Percentiles rank a stretch among this genome's conserved stretches.
Conservation (phyloP, 2,113 vertebrate genomes). For the Channa argus region DNA sequence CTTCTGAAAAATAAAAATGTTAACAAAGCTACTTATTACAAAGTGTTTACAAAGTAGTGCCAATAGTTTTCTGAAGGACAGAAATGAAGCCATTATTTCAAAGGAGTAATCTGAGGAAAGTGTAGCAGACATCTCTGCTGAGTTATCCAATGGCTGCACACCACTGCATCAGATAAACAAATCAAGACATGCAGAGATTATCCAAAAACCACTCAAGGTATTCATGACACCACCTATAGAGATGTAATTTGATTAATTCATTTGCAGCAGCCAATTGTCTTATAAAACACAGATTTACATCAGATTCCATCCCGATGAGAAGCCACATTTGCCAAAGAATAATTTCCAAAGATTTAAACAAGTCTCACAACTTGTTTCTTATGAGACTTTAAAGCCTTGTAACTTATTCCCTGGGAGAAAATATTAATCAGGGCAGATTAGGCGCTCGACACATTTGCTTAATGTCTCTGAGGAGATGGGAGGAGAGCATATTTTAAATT, state of each 20-base stretch:
- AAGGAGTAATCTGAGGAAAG: too few species aligned
- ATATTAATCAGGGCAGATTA: conserved; percentile 80
- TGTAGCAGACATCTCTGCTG: too few species aligned
- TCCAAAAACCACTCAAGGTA: conserved; percentile 41
- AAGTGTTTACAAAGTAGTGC: too few species aligned
- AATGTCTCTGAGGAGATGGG: conserved; percentile 53
- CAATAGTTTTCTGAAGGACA: too few species aligned
- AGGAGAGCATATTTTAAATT: conserved; percentile 56
- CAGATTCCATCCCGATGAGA: conserved; percentile 34
- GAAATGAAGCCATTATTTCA: too few species aligned
- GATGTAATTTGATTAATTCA: conserved; percentile 34
- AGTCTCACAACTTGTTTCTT: conserved; percentile 65
- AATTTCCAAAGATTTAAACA: conserved; percentile 71
- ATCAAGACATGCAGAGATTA: conserved; percentile 28
- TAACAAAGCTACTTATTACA: too few species aligned
- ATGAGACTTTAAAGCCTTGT: conserved; percentile 64
- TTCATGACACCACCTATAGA: conserved; percentile 32
- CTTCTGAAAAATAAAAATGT: too few species aligned
- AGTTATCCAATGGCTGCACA: neutral
- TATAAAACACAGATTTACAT: conserved; percentile 54
- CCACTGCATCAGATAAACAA: neutral
- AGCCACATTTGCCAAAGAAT: conserved; percentile 9
- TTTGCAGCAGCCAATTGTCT: conserved; percentile 51
- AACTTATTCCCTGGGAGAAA: conserved; percentile 72
- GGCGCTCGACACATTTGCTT: conserved; percentile 68